Conservation (phyloP, 2,113 vertebrate species). For the Synodontis membranacea region DNA sequence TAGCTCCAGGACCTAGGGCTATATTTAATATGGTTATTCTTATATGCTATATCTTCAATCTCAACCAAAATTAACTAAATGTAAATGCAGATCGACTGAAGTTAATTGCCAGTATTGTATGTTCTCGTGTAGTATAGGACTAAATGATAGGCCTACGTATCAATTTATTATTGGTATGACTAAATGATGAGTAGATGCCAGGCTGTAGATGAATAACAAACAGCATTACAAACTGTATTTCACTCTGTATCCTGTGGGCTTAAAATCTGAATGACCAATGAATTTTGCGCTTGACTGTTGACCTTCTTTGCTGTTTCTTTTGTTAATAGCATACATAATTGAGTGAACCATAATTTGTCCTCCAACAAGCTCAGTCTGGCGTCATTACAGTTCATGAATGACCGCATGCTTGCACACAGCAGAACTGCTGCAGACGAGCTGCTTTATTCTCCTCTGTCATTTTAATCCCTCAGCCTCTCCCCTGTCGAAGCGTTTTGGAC, state of each 20-base stretch:
- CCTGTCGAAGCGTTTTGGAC: neutral
- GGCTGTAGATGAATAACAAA: neutral
- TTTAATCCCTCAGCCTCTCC: slow-evolving; percentile 3
- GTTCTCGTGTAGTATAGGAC: neutral
- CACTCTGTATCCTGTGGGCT: neutral
- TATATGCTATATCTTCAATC: neutral
- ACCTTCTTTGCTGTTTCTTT: slow-evolving; percentile 32
- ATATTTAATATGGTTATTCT: neutral
- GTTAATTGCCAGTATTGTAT: neutral
- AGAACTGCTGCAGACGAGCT: neutral
- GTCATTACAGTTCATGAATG: neutral
- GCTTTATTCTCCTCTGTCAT: slow-evolving; percentile 5
- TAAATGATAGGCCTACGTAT: no score
- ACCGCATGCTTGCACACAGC: slow-evolving; percentile 3
- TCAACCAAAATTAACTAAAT: neutral
- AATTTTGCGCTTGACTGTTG: slow-evolving; percentile 66
- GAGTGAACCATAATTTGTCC: slow-evolving; percentile 26
- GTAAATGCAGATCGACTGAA: neutral
- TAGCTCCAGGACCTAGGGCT: neutral
- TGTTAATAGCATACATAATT: slow-evolving; percentile 35
- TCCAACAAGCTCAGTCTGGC: neutral
- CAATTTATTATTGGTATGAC: no score
- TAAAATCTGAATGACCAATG: slow-evolving; percentile 72
- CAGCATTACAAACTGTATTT: neutral
- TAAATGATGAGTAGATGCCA: neutral